Conservation (phyloP, 2,113 vertebrate genomes). For the Prochilodus magdalenae region DNA sequence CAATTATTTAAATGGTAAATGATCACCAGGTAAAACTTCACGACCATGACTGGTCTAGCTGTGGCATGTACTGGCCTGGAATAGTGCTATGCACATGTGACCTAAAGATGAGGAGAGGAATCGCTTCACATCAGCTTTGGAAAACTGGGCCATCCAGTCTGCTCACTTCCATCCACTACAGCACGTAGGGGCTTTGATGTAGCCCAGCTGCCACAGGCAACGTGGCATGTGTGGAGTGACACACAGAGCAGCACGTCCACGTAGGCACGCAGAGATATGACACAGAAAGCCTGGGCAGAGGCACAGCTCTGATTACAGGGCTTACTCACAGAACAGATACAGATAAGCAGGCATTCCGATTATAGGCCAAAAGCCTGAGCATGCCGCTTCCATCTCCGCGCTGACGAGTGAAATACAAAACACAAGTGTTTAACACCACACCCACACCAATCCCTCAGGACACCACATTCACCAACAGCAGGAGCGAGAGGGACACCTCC, state of each 20-base stretch:
- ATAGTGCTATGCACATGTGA: background rate
- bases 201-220: slow-evolving; percentile 26
- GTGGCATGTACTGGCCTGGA: too few relatives aligned
- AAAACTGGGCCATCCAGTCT: background rate
- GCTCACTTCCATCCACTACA: background rate
- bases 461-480: background rate
- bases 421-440: slow-evolving; percentile 20
- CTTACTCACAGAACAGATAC: slow-evolving; percentile 15
- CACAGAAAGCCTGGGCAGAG: slow-evolving; percentile 27
- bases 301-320: slow-evolving; percentile 36
- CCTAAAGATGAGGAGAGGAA: slow-evolving; percentile 19
- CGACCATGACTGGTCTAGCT: too few relatives aligned
- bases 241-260: slow-evolving; percentile 17
- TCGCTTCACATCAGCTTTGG: background rate
- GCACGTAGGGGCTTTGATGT: slow-evolving; percentile 11
- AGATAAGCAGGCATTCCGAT: slow-evolving; percentile 35
- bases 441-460: slow-evolving; percentile 21
- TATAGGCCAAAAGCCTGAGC: slow-evolving; percentile 24
- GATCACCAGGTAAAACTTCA: too few relatives aligned
- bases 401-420: slow-evolving; percentile 13
- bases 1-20: too few relatives aligned
- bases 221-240: background rate
- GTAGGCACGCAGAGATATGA: background rate
- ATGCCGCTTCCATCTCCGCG: background rate
- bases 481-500: slow-evolving; percentile 1